These are phyloP conservation scores for Aphodius granarius DNA, from an alignment of 2,888 invertebrate genomes.

Conservation along the genomic window DNA sequence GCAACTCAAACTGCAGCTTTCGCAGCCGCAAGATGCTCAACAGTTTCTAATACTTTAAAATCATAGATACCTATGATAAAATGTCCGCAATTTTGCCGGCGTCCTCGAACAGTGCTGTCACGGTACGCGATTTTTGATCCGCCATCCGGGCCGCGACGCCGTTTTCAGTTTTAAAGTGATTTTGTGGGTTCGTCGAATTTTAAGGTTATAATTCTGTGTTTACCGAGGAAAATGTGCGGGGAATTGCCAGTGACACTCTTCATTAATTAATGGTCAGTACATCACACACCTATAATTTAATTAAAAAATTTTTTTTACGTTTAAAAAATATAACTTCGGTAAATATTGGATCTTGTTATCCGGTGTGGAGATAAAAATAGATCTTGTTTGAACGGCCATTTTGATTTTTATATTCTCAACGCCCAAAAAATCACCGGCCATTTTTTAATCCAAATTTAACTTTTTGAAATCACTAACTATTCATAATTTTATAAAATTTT, in stretches of 20 bases:
- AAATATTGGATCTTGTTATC: slow-evolving; percentile 41
- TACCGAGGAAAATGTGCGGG: neutral
- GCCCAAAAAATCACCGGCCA: neutral
- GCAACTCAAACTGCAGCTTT: slow-evolving; percentile 40
- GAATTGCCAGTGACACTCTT: neutral
- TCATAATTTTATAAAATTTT: neutral
- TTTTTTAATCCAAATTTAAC: neutral
- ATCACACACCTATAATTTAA: neutral
- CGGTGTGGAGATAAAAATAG: slow-evolving; percentile 49
- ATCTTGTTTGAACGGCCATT: slow-evolving; percentile 52
- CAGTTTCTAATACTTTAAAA: slow-evolving; percentile 49
- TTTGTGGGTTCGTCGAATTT: slow-evolving; percentile 1
- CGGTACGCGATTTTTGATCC: neutral
- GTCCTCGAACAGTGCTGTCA: slow-evolving; percentile 1
- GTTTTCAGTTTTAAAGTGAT: neutral
- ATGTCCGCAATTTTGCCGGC: slow-evolving; percentile 24
- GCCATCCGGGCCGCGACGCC: neutral
- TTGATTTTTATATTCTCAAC: slow-evolving; percentile 40
- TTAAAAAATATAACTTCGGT: slow-evolving; percentile 38
- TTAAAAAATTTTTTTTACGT: neutral
- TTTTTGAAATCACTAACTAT: no score
- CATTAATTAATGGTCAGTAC: neutral
- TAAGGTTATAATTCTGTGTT: slow-evolving; percentile 13
- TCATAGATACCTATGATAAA: slow-evolving; percentile 47
- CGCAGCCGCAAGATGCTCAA: slow-evolving; percentile 50